Evolutionary conservation across 2,113 vertebrate species (phyloP), one percentile per base, ranked within the genome.

Genomic region (Nothocercus nigrocapillus): DNA sequence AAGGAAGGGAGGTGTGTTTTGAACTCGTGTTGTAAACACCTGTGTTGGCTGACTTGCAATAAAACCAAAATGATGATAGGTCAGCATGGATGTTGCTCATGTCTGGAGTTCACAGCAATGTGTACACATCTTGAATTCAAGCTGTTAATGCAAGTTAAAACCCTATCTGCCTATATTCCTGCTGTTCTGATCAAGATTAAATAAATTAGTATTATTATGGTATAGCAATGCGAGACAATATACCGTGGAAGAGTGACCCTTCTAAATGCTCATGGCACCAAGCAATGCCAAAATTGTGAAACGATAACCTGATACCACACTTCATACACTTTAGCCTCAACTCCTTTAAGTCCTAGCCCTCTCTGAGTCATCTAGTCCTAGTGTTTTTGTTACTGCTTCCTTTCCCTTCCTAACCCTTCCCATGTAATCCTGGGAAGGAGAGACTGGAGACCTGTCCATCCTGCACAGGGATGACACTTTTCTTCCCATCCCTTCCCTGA

Each of bases 401-500:
- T 81, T 69, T 82, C 14, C 40, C 14, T 66, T 27, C 73, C 56
- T 15, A 51, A 61, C 81, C 51, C 44, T 81, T 94, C 74, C 47
- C 38, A 58, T n/a, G 20, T 56, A 16, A 64, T 69, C 34, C 38
- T 84, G 53, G 38, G 21, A 54, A 86, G 49, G 8, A 82, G 20
- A 51, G 58, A 15, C 24, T 40, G 59, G 54, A 64, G 2, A 61
- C 45, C 45, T 47, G 45, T 47, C 59, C 13, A 16, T 47, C 13
- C 49, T 93, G 83, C 86, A 40, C 9, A 86, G 77, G 25, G 38
- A 25, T 47, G 53, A 49, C 17, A 56, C 32, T 74, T 94, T 58
- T 53, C 54, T 47, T 84, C 40, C 73, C 17, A 30, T 59, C 34
- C 28, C 59, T 66, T 83, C 32, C 64, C 81, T 80, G n/a, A 14